These are phyloP conservation scores for Myiotriccus ornatus DNA, from an alignment of 2,797 vertebrate genomes.

Conservation along the genomic window DNA sequence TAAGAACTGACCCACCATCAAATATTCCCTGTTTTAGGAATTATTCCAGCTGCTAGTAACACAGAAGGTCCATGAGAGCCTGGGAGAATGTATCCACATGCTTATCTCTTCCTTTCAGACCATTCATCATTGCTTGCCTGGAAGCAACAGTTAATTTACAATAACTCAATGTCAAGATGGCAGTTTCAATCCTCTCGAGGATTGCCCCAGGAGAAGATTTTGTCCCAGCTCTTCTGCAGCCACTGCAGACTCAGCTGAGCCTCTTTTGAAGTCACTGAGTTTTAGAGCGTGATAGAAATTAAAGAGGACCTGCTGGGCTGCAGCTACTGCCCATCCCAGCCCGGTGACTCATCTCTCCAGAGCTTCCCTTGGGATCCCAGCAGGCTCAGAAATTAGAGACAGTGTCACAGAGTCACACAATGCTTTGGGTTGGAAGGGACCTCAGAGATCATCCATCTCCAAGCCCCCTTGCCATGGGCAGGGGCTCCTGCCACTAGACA, in stretches of 20 bases:
- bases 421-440: neutral
- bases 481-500: neutral
- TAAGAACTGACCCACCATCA: neutral
- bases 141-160: conserved; percentile 61
- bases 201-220: conserved; percentile 23
- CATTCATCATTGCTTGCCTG: conserved; percentile 35
- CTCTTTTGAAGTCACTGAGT: neutral
- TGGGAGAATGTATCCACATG: conserved; percentile 36
- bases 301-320: neutral
- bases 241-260: neutral
- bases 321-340: neutral
- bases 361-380: neutral
- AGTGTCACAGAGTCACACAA: neutral
- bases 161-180: neutral
- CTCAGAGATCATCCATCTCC: neutral
- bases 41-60: neutral
- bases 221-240: conserved; percentile 18
- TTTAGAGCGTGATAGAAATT: neutral
- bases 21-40: conserved; percentile 22
- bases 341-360: neutral
- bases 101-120: conserved; percentile 54
- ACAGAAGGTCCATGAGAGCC: conserved; percentile 17
- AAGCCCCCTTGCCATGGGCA: neutral
- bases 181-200: conserved; percentile 26
- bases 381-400: neutral